Base-by-base conservation (phyloP, 2,888 invertebrate species). In the Stomorhina lunata region DNA sequence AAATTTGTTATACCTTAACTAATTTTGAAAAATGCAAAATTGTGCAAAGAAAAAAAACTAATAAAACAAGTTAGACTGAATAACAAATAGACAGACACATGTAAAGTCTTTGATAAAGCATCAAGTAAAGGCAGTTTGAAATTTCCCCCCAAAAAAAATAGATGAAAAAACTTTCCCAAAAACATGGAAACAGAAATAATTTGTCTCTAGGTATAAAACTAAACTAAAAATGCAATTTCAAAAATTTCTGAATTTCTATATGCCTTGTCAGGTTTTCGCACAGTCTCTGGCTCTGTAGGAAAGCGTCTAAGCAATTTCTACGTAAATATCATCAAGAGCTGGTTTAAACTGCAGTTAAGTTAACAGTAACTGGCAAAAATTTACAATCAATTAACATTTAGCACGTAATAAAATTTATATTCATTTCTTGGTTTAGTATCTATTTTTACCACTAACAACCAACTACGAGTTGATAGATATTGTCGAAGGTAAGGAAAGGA, bases 381-480 rank as follows among this genome's bases (percentile, higher is more conserved):
- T 71, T 69, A 45, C 75, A 69, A 80, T 57, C 75, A 80, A 80
- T 80, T 80, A 80, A 71, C 57, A 80, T 80, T 65, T 76, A 76
- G 57, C 75, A 80, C 80, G 75, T 71, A 63, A 76, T 80, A 76
- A 76, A 76, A 76, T 76, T 65, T 71, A 55, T 65, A 27, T 53
- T 20, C n/a, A n/a, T n/a, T n/a, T n/a, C n/a, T n/a, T n/a, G n/a
- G n/a, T 55, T 45, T 50, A 43, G 25, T 68, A 57, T 59, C 25
- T 9, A 27, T 17, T 10, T 61, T 29, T 4, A 40, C 27, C 1
- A n/a, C n/a, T n/a, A n/a, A n/a, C n/a, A n/a, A n/a, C n/a, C n/a
- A n/a, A n/a, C n/a, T n/a, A n/a, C n/a, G n/a, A n/a, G n/a, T n/a
- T n/a, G n/a, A n/a, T n/a, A n/a, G n/a, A n/a, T n/a, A n/a, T n/a